Percentiles rank a stretch among this genome's conserved stretches.
phyloP scores from a whole-genome alignment of 1,140 invertebrate genomes.

The Gryon sp. region DNA sequence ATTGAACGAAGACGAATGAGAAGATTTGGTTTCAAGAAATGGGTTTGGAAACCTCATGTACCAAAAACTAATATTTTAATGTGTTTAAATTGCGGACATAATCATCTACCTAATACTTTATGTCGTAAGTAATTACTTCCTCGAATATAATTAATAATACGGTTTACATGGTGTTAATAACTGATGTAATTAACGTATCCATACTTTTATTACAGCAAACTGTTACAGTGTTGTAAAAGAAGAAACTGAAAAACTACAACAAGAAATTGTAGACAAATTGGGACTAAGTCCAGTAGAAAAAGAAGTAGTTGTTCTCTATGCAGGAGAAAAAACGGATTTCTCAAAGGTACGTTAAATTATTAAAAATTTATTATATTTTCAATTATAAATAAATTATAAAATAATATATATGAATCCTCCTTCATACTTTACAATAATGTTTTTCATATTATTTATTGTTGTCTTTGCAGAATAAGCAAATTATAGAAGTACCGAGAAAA shows the following conservation, averaged over 20 bases:
- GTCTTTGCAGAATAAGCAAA: conserved; percentile 80
- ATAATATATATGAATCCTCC: not conserved
- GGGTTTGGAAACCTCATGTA: conserved; percentile 83
- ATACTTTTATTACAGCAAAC: conserved; percentile 81
- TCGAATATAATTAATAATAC: no score
- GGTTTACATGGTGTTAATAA: no score
- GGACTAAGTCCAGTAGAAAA: conserved; percentile 87
- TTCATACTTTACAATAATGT: no score
- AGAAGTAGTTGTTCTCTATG: conserved; percentile 91
- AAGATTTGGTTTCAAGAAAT: conserved; percentile 85
- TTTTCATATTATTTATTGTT: not conserved
- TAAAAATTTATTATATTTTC: not conserved
- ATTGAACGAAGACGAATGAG: conserved; percentile 86
- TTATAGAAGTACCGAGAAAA: conserved; percentile 87
- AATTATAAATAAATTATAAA: no score
- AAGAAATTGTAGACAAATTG: conserved; percentile 85
- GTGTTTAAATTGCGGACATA: conserved; percentile 89
- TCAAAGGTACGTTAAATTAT: conserved; percentile 76
- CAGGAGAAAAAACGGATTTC: conserved; percentile 85
- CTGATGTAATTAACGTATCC: no score
- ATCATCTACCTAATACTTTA: conserved; percentile 86
- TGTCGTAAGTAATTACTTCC: conserved; percentile 87
- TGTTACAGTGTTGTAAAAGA: conserved; percentile 90
- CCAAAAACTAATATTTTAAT: conserved; percentile 87
- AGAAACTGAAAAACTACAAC: conserved; percentile 89